Percentiles rank a stretch among this genome's conserved stretches.
Evolutionary conservation across 2,113 vertebrate genomes (phyloP).

Genomic region (Percopsis transmontana): DNA sequence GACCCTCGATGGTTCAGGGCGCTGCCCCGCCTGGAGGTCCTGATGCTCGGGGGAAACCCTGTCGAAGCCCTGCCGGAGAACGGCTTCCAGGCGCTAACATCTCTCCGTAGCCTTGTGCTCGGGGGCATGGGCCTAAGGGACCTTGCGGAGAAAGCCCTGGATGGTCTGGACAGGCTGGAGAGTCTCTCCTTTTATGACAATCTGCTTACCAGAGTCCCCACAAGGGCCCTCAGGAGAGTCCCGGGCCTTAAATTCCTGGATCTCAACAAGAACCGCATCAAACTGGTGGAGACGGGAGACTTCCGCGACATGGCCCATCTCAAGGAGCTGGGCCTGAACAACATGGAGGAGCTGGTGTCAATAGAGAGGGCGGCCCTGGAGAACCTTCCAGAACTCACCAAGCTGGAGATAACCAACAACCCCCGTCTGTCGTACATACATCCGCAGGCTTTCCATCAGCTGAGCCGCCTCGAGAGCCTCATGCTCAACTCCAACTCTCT

Average conservation of each 20-base stretch:
- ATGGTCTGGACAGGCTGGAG: conserved; percentile 85
- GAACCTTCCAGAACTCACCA: conserved; percentile 94
- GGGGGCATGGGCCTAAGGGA: conserved; percentile 86
- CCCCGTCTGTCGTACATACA: conserved; percentile 94
- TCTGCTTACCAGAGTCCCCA: conserved; percentile 82
- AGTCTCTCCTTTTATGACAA: conserved; percentile 95
- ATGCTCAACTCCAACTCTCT: conserved; percentile 98
- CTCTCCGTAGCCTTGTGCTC: conserved; percentile 89
- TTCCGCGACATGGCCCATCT: conserved; percentile 90
- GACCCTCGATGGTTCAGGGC: conserved; percentile 87
- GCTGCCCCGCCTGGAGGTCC: conserved; percentile 87
- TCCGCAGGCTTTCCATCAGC: conserved; percentile 87
- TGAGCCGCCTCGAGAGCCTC: conserved; percentile 91
- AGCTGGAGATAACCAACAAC: conserved; percentile 96
- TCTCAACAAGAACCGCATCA: conserved; percentile 90
- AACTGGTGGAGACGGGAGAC: conserved; percentile 85
- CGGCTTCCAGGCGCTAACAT: conserved; percentile 85
- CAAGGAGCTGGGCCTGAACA: conserved; percentile 92
- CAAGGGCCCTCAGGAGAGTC: conserved; percentile 82
- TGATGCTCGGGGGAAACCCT: conserved; percentile 92
- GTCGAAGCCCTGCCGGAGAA: conserved; percentile 85
- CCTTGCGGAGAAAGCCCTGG: conserved; percentile 85
- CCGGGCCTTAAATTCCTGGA: conserved; percentile 91
- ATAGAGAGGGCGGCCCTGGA: conserved; percentile 87
- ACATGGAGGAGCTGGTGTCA: conserved; percentile 93